Base-by-base conservation (phyloP, 1,140 invertebrate genomes). In the Whitmania pigra region DNA sequence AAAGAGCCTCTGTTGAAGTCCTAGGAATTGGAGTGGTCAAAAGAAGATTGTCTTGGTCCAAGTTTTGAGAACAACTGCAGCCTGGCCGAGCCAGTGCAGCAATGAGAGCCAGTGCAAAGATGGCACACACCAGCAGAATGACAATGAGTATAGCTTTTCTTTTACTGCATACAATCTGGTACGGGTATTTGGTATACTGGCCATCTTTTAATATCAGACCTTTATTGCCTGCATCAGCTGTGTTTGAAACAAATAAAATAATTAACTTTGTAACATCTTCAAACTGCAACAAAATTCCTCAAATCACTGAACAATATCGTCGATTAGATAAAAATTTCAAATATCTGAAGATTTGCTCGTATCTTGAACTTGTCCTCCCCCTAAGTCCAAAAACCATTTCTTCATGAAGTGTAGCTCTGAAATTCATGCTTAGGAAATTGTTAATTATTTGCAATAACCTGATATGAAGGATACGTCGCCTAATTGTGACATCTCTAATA, bases 391-490 rank as follows among this genome's bases (percentile, higher is more conserved):
- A 49, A 49, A 17, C 9, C 5, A 49, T 13, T 49, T 17, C 43
- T 17, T 36, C 31, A 36, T 6, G 6, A 36, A 3, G 2, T 36
- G 31, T 36, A 36, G 31, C 31, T 36, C 31, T 36, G 31, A 36
- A 36, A 36, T 36, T 36, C 31, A 36, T 3, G 31, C 31, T 36
- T 77, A 79, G 76, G 74, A 76, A 76, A 73, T 72, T 71, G 17
- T 53, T 29, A n/a, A 63, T 31, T 68, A 74, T 63, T 18, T 20
- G 71, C 67, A 71, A 55, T 69, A 53, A 90, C 90, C 91, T 86
- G 91, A 92, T 79, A 93, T 84, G 84, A 93, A 93, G 53, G 91
- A 90, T 77, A 92, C 90, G 85, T 94, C 91, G 81, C 93, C 91
- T 77, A 93, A 87, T 86, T 94, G 43, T 17, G 43, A 49, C 43